Base-by-base conservation (phyloP, 2,888 invertebrate species). In the Drosophila setosimentum region DNA sequence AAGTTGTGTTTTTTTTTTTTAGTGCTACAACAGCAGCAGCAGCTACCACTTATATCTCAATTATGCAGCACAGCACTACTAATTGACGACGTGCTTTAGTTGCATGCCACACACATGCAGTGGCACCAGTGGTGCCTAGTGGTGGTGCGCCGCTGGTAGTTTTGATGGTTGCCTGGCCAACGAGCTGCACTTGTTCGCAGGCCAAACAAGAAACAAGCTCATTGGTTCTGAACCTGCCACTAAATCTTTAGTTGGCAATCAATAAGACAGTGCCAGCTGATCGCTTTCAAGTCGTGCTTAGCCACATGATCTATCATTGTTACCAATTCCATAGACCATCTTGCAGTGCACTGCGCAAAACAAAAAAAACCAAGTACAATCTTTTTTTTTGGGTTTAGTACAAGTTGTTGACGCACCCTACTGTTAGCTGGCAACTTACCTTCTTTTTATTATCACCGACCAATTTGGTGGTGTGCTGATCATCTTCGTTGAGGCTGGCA, bases 381-480 rank as follows among this genome's bases (percentile, higher is more conserved):
- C 30, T 21, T 5, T 66, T 67, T 53, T 33, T 18, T 1, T 2
- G 4, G 21, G 57, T 54, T 21, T 51, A 74, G 77, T 78, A 78
- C 61, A 68, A 32, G n/a, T 42, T 33, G 32, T 61, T 40, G 54
- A 69, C 69, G 54, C 73, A 73, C 78, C 77, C 69, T 51, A 67
- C 68, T 68, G 73, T 66, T 77, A 63, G 76, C 51, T 64, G 75
- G 42, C 66, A 61, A 88, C 93, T 94, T 94, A 97, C 97, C 96
- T 96, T 97, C 92, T 96, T 96, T 93, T 96, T 96, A 88, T 96
- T 96, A 94, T 97, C 97, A 69, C 97, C 97, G 92, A 97, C 96
- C 83, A 98, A 95, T 93, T 98, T 96, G 33, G 98, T 98, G 75
- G 98, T 98, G 94, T 98, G 98, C 87, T 96, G 95, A 94, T 98